Evolutionary conservation across 2,113 vertebrate genomes (phyloP).

Genomic region (Orientallactaga bullata): DNA sequence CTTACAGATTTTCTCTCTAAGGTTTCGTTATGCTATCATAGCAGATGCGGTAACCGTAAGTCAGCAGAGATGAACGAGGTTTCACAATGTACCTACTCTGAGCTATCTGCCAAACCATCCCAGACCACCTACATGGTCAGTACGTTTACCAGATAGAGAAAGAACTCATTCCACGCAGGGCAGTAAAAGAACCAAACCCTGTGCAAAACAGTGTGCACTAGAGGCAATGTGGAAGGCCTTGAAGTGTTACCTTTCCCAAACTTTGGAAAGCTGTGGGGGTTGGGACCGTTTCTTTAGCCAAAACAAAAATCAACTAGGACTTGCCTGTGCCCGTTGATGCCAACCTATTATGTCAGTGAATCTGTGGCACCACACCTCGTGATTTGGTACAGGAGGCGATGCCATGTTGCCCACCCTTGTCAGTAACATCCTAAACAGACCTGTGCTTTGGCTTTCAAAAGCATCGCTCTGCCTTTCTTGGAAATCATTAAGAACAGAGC

Average conservation of each 20-base stretch:
- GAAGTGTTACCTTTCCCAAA: background rate
- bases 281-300: background rate
- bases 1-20: slow-evolving; percentile 45
- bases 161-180: background rate
- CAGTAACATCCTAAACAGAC: background rate
- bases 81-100: background rate
- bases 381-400: background rate
- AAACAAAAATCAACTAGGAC: background rate
- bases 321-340: background rate
- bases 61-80: background rate
- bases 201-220: background rate
- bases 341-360: background rate
- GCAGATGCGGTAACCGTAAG: background rate
- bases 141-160: background rate
- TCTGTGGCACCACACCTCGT: background rate
- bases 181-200: background rate
- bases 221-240: background rate
- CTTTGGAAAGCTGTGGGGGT: background rate
- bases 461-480: background rate
- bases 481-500: background rate
- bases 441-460: background rate
- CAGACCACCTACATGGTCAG: background rate
- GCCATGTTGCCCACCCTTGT: background rate
- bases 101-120: background rate
- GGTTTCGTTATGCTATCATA: background rate